Evolutionary conservation across 1,140 invertebrate genomes (phyloP), one percentile per base, ranked within the genome.

Genomic region (Globodera rostochiensis): DNA sequence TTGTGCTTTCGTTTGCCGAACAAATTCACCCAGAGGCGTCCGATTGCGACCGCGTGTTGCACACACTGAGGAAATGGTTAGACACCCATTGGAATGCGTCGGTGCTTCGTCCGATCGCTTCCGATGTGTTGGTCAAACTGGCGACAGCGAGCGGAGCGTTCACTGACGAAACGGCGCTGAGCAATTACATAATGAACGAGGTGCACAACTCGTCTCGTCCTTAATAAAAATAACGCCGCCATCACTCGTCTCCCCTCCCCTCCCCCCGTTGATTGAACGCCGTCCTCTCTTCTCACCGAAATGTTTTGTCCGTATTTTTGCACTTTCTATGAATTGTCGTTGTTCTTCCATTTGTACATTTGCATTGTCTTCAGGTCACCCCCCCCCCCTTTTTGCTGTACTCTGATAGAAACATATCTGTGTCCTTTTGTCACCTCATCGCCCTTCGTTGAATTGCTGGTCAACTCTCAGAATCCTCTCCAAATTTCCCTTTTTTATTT

Each of bases 1-100:
- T 86, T 19, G 83, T 87, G 19, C 70, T 81, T 13, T 77, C 86
- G 11, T 86, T 74, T 71, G 85, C 85, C 15, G 74, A 81, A 66
- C 66, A 85, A 67, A 75, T 86, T 19, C 74, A 86, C 79, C 49
- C 57, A 13, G 86, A 87, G 19, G 45, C 64, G 21, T 69, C 80
- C 21, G 69, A 86, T 25, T 66, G 69, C 53, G 79, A 81, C 25
- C 69, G 74, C 49, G 19, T 86, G 11, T 46, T 70, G n/a, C 69
- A 60, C 11, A 74, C 85, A 36, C 25, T 64, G 21, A 71, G 64
- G 64, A 69, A 77, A 46, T 86, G 85, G 85, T 57, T 83, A n/a
- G 79, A 84, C 15, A 67, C 73, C 36, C 53, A 85, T 53, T 86
- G 84, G 77, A 87, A 78, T 66, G 73, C 85, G 50, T 67, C 74